A percentile compares a stretch with the other conserved stretches of the same genome.
Conservation (phyloP, 2,888 invertebrate genomes). For the Spisula solida region DNA sequence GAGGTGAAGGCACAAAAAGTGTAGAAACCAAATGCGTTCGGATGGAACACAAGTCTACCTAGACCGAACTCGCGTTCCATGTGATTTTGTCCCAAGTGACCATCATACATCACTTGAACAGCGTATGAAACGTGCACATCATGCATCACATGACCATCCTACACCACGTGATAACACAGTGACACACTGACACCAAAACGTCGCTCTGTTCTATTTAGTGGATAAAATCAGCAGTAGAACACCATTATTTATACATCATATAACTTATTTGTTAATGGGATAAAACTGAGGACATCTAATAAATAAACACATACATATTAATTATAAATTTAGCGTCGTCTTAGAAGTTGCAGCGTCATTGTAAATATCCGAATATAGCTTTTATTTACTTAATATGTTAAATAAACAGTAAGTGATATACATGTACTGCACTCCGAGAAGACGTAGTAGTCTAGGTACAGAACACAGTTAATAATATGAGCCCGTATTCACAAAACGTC, state of each 20-base stretch:
- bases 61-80: not conserved
- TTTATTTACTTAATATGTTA: not conserved
- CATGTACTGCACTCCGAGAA: not conserved
- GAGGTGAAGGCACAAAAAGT: no score
- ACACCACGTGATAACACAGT: not conserved
- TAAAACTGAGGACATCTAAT: not conserved
- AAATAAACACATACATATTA: not conserved
- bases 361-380: not conserved
- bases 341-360: not conserved
- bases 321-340: not conserved
- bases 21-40: no score
- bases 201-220: not conserved
- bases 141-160: not conserved
- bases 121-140: not conserved
- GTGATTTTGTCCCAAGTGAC: no score
- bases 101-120: no score
- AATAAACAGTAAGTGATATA: not conserved
- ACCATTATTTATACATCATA: not conserved
- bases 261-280: not conserved
- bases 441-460: not conserved
- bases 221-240: not conserved
- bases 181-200: slow-evolving; percentile 6
- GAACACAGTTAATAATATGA: not conserved
- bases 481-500: not conserved
- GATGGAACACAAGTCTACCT: no score